These are phyloP conservation scores for Eurystomus gularis DNA, from an alignment of 2,113 vertebrate species.

Conservation along the genomic window DNA sequence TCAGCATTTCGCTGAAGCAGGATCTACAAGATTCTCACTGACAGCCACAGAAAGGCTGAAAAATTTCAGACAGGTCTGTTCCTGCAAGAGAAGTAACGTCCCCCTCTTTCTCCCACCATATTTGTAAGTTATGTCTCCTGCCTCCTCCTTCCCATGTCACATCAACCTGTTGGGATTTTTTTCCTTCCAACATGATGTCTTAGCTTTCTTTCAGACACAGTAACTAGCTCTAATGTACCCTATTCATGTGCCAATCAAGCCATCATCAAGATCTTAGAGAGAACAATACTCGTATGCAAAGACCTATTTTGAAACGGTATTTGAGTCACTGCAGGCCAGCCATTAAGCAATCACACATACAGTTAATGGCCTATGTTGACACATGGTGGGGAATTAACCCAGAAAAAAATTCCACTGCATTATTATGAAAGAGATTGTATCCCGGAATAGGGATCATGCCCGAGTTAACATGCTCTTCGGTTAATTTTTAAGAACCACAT, in stretches of 20 bases:
- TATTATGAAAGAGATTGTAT: conserved; percentile 15
- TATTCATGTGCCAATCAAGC: conserved; percentile 77
- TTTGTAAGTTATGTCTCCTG: background rate
- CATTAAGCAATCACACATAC: conserved; percentile 70
- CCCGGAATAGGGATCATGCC: background rate
- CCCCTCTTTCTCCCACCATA: background rate
- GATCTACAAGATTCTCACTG: background rate
- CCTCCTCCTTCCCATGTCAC: conserved; percentile 38
- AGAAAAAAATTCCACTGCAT: conserved; percentile 44
- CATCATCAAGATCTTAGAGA: conserved; percentile 65
- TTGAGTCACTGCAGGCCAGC: conserved; percentile 72
- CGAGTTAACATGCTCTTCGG: background rate
- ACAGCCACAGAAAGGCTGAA: background rate
- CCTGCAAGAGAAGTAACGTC: background rate
- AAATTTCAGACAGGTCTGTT: conserved; percentile 19
- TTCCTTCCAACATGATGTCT: conserved; percentile 36
- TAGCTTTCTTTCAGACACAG: conserved; percentile 70
- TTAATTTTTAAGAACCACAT: background rate
- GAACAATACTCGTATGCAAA: conserved; percentile 72
- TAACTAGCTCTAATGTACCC: conserved; percentile 74
- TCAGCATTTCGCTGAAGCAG: background rate
- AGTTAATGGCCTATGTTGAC: conserved; percentile 51
- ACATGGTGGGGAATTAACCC: conserved; percentile 24
- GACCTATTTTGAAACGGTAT: conserved; percentile 66
- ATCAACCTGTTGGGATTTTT: background rate